These are phyloP conservation scores for Rattus rattus DNA, from an alignment of 2,113 vertebrate genomes.

Conservation along the genomic window DNA sequence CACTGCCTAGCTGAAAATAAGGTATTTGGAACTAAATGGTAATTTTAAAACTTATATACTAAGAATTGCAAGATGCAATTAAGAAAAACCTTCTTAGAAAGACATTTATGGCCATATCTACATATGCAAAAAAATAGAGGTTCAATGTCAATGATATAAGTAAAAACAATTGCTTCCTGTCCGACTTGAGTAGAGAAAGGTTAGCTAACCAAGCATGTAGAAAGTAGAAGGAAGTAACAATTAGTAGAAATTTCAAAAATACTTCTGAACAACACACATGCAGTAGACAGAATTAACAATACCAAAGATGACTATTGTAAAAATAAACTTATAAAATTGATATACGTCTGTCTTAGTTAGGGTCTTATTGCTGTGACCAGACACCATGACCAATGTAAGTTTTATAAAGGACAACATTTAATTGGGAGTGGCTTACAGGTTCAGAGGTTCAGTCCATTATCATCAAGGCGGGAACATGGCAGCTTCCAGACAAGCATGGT, in stretches of 20 bases:
- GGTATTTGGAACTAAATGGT: conserved; percentile 2
- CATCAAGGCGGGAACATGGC: no score
- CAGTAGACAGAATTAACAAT: background rate
- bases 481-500: no score
- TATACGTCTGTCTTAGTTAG: no score
- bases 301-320: conserved; percentile 23
- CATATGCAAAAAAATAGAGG: background rate
- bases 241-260: conserved; percentile 29
- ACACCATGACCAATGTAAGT: no score
- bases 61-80: conserved; percentile 25
- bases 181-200: background rate
- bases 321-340: conserved; percentile 12
- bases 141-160: background rate
- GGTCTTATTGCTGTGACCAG: no score
- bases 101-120: background rate
- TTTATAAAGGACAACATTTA: no score
- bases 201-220: background rate
- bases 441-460: no score
- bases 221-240: background rate
- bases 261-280: background rate
- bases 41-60: background rate
- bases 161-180: conserved; percentile 4
- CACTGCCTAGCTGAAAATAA: background rate
- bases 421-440: no score
- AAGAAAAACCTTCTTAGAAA: background rate